phyloP scores from a whole-genome alignment of 2,888 invertebrate genomes.

The Thalpophila matura region DNA sequence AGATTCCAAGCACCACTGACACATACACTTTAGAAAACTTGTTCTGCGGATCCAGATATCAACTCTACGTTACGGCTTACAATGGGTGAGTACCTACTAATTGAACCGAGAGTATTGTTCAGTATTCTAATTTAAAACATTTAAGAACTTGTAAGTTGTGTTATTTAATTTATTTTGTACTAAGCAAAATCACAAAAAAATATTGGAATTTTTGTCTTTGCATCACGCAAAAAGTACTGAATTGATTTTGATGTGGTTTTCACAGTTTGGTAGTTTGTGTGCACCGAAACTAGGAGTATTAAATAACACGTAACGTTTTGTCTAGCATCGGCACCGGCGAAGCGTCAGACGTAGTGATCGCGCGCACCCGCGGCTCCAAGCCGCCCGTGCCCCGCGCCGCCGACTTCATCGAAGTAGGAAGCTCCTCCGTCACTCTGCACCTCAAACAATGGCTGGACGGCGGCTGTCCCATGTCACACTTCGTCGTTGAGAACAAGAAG shows the following conservation, averaged over 20 bases:
- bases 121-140: too few relatives aligned
- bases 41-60: conserved; percentile 98
- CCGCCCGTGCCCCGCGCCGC: conserved; percentile 97
- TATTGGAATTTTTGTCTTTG: too few relatives aligned
- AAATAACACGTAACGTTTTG: background rate
- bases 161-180: too few relatives aligned
- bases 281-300: too few relatives aligned
- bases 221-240: too few relatives aligned
- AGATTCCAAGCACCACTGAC: conserved; percentile 94
- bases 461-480: conserved; percentile 98
- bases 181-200: too few relatives aligned
- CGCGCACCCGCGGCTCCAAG: conserved; percentile 97
- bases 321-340: conserved; percentile 97
- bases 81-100: conserved; percentile 92
- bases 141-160: too few relatives aligned
- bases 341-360: conserved; percentile 96
- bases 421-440: conserved; percentile 97
- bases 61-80: conserved; percentile 97
- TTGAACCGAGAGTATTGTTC: too few relatives aligned
- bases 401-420: conserved; percentile 97
- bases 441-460: conserved; percentile 98
- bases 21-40: conserved; percentile 96
- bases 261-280: too few relatives aligned
- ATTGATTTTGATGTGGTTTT: too few relatives aligned
- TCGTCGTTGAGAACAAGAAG: conserved; percentile 98